A percentile compares a stretch with the other conserved stretches of the same genome.
phyloP scores from a whole-genome alignment of 2,797 vertebrate genomes.

The Micrastur ruficollis region DNA sequence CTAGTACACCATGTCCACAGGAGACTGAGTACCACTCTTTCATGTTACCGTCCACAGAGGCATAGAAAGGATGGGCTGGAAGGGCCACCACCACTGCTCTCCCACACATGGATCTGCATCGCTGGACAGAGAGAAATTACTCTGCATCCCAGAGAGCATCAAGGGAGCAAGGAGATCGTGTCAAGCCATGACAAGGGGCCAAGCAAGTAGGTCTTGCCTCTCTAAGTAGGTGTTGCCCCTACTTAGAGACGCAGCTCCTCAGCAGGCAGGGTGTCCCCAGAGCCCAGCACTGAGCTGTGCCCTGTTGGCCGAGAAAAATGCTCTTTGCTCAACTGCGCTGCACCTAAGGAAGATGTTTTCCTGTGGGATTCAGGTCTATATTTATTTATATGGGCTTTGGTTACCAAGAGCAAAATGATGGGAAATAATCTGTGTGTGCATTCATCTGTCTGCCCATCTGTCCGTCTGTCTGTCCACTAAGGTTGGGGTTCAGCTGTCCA shows the following conservation, averaged over 20 bases:
- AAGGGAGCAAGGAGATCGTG: neutral
- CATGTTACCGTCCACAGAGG: neutral
- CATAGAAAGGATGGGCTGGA: neutral
- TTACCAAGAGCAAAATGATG: neutral
- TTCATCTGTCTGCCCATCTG: neutral
- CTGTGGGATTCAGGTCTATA: neutral
- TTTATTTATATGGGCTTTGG: neutral
- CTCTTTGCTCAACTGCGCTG: neutral
- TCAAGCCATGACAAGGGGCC: neutral
- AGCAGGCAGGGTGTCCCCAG: neutral
- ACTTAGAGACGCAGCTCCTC: neutral
- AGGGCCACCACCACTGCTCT: neutral
- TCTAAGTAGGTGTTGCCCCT: neutral
- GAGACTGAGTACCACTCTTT: neutral
- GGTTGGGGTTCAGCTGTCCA: neutral
- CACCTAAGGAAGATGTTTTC: neutral
- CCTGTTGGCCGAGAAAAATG: neutral
- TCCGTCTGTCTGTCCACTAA: neutral
- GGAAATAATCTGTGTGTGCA: neutral
- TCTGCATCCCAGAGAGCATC: neutral
- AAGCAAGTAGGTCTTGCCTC: neutral
- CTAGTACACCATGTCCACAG: neutral
- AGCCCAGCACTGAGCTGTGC: neutral
- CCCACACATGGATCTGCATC: neutral
- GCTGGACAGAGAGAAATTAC: neutral